phyloP scores from a whole-genome alignment of 2,113 vertebrate genomes.

The Bujurquina vittata region DNA sequence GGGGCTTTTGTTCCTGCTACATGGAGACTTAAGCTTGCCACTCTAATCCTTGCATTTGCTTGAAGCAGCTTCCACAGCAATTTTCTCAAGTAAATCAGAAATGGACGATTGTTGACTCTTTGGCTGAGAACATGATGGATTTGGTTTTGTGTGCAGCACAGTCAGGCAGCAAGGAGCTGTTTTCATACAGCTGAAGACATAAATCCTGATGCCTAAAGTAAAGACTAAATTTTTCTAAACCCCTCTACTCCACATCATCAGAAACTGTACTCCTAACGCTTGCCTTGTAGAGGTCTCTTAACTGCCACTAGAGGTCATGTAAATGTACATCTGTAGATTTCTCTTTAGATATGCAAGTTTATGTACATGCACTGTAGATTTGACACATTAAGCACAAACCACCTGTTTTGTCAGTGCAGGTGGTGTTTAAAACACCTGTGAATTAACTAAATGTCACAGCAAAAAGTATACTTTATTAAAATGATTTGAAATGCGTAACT shows the following conservation, averaged over 20 bases:
- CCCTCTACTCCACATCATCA: not conserved
- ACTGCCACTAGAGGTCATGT: slow-evolving; percentile 33
- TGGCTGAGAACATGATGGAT: slow-evolving; percentile 68
- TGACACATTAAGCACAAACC: not conserved
- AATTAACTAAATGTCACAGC: not conserved
- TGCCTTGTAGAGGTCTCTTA: not conserved
- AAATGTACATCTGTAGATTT: not conserved
- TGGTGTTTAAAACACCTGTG: not conserved
- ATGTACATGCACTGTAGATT: not conserved
- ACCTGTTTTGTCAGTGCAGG: not conserved
- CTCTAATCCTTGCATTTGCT: slow-evolving; percentile 51
- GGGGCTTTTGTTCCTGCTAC: slow-evolving; percentile 14
- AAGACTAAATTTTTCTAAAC: not conserved
- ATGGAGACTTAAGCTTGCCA: slow-evolving; percentile 14
- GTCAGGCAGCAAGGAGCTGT: slow-evolving; percentile 8
- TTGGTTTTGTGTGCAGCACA: slow-evolving; percentile 49
- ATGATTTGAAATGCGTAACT: not conserved
- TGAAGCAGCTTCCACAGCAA: slow-evolving; percentile 23
- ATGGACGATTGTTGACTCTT: slow-evolving; percentile 64
- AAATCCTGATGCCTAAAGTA: not conserved
- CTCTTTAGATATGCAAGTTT: not conserved
- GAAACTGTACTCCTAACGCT: not conserved
- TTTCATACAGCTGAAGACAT: not conserved
- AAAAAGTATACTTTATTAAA: not conserved
- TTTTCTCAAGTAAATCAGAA: slow-evolving; percentile 64